Evolutionary conservation across 2,888 invertebrate species (phyloP), one percentile per base, ranked within the genome.

Genomic region (Mactromeris polynyma): DNA sequence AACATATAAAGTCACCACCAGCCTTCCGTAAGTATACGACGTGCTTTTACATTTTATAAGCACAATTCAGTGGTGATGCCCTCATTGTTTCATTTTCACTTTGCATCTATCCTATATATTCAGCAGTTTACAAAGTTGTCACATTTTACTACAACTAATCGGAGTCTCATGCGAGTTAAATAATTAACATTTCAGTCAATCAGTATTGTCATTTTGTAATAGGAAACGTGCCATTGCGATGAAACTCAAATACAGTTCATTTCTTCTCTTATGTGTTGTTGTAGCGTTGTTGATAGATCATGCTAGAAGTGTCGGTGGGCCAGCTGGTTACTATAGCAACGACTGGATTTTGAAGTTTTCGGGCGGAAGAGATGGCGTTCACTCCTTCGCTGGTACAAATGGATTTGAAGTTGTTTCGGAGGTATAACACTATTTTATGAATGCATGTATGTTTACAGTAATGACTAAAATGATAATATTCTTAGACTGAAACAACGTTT

Each of bases 261-360:
- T 7, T 36, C 33, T 36, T 73, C 17, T 73, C 31, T 33, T 73
- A 36, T 19, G 14, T 73, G 19, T 2, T 33, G 14, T 33, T 73
- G 73, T 33, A 36, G 19, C 21, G 73, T 36, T 33, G 19, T 73
- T 80, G 93, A 73, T 93, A 89, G 86, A 82, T 2, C 19, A 40
- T 82, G 73, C 69, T 2, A 21, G 21, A 9, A 21, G 40, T 31
- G 31, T 38, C 11, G 89, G 86, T n/a, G 89, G 89, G 40, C 81
- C 80, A 6, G 81, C 78, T 11, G 83, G 84, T 31, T 46, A 79
- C 54, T 89, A 78, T 38, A 86, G 86, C 40, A 84, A 89, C 40
- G 81, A 85, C 33, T 89, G 89, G 89, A 36, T 89, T 36, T 40
- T 89, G 31, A 86, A 83, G 42, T 54, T 83, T 11, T 19, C 40